Conservation (phyloP, 1,140 invertebrate species). For the Cherax destructor region DNA sequence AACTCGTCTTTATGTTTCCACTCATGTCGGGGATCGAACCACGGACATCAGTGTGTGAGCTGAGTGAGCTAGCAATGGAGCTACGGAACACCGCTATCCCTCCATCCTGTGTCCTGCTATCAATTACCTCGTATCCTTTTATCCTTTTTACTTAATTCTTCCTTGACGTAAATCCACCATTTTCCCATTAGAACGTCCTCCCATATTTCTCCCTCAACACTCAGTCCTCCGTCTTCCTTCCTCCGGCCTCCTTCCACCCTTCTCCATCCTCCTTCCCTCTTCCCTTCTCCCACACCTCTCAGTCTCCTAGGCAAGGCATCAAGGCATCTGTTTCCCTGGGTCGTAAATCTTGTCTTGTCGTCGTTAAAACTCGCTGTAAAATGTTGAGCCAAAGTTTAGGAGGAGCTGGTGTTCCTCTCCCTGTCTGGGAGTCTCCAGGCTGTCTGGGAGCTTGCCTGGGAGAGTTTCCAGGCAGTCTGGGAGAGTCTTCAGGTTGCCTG, state of each 20-base stretch:
- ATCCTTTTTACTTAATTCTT: neutral
- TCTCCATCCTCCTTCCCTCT: neutral
- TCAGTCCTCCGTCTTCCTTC: too few species aligned
- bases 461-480: too few species aligned
- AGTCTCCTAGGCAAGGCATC: neutral
- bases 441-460: too few species aligned
- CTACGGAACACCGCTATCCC: too few species aligned
- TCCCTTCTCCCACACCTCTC: neutral
- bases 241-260: neutral
- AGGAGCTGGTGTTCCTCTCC: conserved; percentile 36
- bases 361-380: conserved; percentile 63
- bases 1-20: too few species aligned
- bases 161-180: too few species aligned
- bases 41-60: too few species aligned
- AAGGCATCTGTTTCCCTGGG: conserved; percentile 44
- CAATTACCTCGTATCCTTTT: neutral
- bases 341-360: conserved; percentile 57
- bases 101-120: too few species aligned
- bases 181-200: too few species aligned
- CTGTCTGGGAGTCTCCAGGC: neutral
- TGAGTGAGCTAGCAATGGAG: too few species aligned
- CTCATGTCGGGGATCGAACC: too few species aligned
- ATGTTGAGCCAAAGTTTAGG: conserved; percentile 6
- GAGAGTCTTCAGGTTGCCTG: too few species aligned
- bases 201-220: neutral